Evolutionary conservation across 2,113 vertebrate species (phyloP).

Genomic region (Etia nguti): DNA sequence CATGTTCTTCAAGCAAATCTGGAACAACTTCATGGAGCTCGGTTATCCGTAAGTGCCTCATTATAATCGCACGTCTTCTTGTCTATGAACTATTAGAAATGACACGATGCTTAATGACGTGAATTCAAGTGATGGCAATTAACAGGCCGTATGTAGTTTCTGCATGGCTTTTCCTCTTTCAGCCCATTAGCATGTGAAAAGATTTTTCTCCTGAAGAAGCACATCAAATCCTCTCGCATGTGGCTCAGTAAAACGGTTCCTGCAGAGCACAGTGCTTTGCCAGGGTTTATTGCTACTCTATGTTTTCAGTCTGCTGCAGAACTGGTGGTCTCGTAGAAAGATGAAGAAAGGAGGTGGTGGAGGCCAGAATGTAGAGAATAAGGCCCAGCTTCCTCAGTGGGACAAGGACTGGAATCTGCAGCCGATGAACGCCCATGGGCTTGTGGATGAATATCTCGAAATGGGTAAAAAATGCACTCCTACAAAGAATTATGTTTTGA

Average conservation of each 20-base stretch:
- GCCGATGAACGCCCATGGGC: slow-evolving; percentile 94
- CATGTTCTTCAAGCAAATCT: slow-evolving; percentile 99
- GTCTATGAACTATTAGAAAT: not conserved
- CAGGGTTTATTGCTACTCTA: slow-evolving; percentile 36
- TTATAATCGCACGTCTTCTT: not conserved
- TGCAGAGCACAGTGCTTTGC: slow-evolving; percentile 6
- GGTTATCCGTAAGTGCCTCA: slow-evolving; percentile 86
- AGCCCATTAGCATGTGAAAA: slow-evolving; percentile 32
- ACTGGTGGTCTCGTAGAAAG: slow-evolving; percentile 97
- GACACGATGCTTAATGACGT: not conserved
- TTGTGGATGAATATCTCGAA: slow-evolving; percentile 97
- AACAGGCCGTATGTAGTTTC: not conserved
- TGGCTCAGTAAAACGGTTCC: not conserved
- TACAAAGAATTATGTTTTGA: not conserved
- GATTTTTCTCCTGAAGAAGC: not conserved
- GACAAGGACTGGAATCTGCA: slow-evolving; percentile 98
- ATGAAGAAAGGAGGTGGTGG: slow-evolving; percentile 83
- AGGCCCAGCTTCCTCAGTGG: slow-evolving; percentile 90
- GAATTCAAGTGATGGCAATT: not conserved
- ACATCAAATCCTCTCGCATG: slow-evolving; percentile 2
- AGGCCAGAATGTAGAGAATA: slow-evolving; percentile 78
- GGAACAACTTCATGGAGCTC: slow-evolving; percentile 99
- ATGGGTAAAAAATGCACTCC: slow-evolving; percentile 81
- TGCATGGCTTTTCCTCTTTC: not conserved
- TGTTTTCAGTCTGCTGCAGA: slow-evolving; percentile 84